A percentile compares a stretch with the other conserved stretches of the same genome.
phyloP scores from a whole-genome alignment of 2,113 vertebrate genomes.

The Sylvietta virens region DNA sequence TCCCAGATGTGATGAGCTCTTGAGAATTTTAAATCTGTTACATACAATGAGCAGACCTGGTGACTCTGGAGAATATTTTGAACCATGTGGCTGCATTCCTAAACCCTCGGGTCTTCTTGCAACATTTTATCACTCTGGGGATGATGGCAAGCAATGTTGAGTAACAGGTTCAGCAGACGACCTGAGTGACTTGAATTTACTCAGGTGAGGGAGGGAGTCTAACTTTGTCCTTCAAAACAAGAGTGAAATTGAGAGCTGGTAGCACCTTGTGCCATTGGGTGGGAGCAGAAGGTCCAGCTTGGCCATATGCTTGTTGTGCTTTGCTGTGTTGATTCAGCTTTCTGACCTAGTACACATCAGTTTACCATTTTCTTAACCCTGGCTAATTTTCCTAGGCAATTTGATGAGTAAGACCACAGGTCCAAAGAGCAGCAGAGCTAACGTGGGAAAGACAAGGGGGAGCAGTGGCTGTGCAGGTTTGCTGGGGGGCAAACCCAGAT shows the following conservation, averaged over 20 bases:
- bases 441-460: not conserved
- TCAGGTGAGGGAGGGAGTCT: not conserved
- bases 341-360: not conserved
- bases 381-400: not conserved
- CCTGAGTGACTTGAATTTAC: not conserved
- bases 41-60: not conserved
- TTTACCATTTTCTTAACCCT: not conserved
- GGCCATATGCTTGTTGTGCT: rapidly evolving
- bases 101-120: not conserved
- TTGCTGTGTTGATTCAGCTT: not conserved
- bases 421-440: not conserved
- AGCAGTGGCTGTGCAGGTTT: not conserved
- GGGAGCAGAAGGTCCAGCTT: not conserved
- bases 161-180: not conserved
- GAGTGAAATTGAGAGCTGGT: not conserved
- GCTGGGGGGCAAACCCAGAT: not conserved
- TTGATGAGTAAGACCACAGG: not conserved
- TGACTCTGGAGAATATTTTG: not conserved
- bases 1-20: not conserved
- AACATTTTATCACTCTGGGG: not conserved
- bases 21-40: not conserved
- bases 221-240: rapidly evolving
- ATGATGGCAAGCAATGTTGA: not conserved
- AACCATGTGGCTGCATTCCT: not conserved
- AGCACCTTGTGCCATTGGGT: not conserved